Base-by-base conservation (phyloP, 2,888 invertebrate species). In the Blera fallax region DNA sequence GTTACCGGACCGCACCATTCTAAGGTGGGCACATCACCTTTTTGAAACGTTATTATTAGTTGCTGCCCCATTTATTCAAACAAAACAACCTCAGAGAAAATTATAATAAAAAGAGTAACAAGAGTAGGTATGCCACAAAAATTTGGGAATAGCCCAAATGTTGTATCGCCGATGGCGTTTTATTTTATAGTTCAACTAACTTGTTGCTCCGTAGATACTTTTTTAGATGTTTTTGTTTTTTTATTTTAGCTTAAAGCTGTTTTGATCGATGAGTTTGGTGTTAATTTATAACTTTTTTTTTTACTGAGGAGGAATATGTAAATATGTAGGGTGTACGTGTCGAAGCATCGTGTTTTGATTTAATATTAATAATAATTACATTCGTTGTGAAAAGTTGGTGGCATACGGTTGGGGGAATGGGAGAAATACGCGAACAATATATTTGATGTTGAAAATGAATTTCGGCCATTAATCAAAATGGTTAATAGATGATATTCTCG, bases 211-310 rank as follows among this genome's bases (percentile, higher is more conserved):
- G 40, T 7, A 48, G 27, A 29, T 29, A 29, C 32, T 64, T 45
- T 18, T 14, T 27, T 27, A 8, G 8, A 18, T 24, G 21, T 32
- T 32, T 56, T 7, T 21, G 0, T 69, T 11, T 27, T 7, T 58
- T 65, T 77, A 18, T 67, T 34, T 58, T 60, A 40, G 58, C 40
- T 72, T 54, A 65, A 70, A 58, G 77, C 29, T 83, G 60, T 65
- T 83, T 83, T 83, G 83, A 83, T 83, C 83, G 83, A 83, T 83
- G 78, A 73, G 78, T 40, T 78, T 54, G 32, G 73, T 73, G 78
- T 83, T 78, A 83, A 83, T 83, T 83, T 83, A 72, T 83, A 72
- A 43, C 48, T 50, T 56, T 45, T 45, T 40, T 60, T 43, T 72
- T 62, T 37, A n/a, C 24, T 14, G 8, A 2, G 60, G 45, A 29